A percentile compares a stretch with the other conserved stretches of the same genome.
These are phyloP conservation scores for Atta colombica DNA, from an alignment of 1,140 invertebrate genomes.

Conservation along the genomic window DNA sequence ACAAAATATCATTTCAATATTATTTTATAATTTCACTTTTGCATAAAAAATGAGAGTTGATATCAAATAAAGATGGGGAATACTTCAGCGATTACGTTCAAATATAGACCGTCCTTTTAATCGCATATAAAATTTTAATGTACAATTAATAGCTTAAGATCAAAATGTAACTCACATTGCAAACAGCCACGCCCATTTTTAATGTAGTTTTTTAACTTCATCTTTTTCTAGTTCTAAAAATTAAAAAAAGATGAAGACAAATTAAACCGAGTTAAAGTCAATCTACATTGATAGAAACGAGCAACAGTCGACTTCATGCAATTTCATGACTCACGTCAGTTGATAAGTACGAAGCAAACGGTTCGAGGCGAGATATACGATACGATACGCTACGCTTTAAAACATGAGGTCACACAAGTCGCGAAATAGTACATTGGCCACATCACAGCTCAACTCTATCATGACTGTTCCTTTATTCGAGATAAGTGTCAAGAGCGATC, in stretches of 20 bases:
- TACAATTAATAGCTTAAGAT: neutral
- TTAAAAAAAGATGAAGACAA: no score
- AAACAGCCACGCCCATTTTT: no score
- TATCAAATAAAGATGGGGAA: neutral
- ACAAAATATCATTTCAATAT: slow-evolving; percentile 1
- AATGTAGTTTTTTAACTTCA: no score
- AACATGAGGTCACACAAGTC: slow-evolving; percentile 7
- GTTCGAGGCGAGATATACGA: no score
- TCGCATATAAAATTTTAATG: neutral
- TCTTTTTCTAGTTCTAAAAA: no score
- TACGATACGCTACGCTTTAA: neutral
- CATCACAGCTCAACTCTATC: neutral
- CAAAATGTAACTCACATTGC: neutral
- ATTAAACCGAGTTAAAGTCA: no score
- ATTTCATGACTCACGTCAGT: slow-evolving; percentile 5
- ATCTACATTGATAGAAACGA: no score
- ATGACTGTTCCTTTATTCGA: slow-evolving; percentile 32
- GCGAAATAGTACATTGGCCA: slow-evolving; percentile 13
- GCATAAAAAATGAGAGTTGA: neutral
- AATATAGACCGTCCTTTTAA: neutral
- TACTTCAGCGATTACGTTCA: neutral
- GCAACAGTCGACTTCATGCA: neutral
- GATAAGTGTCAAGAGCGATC: slow-evolving; percentile 50
- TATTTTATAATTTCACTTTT: neutral
- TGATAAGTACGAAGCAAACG: neutral